These are phyloP conservation scores for Eupithecia abbreviata DNA, from an alignment of 2,888 invertebrate genomes.

Conservation along the genomic window DNA sequence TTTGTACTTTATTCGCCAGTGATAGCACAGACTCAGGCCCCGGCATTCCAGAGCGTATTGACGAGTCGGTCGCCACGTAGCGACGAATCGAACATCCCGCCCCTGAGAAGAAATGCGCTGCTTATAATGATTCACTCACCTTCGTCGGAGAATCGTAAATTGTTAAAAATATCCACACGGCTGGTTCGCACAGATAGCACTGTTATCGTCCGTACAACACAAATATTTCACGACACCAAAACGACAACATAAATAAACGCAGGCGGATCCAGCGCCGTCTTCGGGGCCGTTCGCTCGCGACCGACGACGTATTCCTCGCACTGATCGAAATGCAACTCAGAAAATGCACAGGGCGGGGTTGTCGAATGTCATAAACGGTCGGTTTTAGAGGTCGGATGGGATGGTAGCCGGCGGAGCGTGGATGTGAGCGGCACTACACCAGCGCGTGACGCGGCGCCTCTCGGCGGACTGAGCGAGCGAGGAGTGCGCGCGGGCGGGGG, in stretches of 20 bases:
- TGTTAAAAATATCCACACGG: slow-evolving; percentile 79
- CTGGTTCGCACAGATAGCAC: slow-evolving; percentile 81
- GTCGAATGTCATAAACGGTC: slow-evolving; percentile 81
- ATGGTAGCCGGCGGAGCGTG: slow-evolving; percentile 67
- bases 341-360: slow-evolving; percentile 83
- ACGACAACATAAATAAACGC: slow-evolving; percentile 83
- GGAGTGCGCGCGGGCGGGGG: slow-evolving; percentile 51
- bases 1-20: slow-evolving; percentile 44
- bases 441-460: slow-evolving; percentile 69
- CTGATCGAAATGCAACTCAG: slow-evolving; percentile 75
- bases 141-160: slow-evolving; percentile 69
- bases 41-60: slow-evolving; percentile 65
- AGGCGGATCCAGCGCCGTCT: slow-evolving; percentile 68
- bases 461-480: slow-evolving; percentile 56
- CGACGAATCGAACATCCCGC: slow-evolving; percentile 61
- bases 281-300: slow-evolving; percentile 60
- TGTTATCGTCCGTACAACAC: slow-evolving; percentile 82
- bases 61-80: slow-evolving; percentile 75
- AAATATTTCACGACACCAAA: slow-evolving; percentile 83
- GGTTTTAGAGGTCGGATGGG: slow-evolving; percentile 79
- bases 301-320: slow-evolving; percentile 71
- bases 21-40: slow-evolving; percentile 52
- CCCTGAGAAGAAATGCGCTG: slow-evolving; percentile 53
- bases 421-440: slow-evolving; percentile 62
- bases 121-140: slow-evolving; percentile 70